Evolutionary conservation across 2,888 invertebrate genomes (phyloP).

Genomic region (Nemotelus pantherinus): DNA sequence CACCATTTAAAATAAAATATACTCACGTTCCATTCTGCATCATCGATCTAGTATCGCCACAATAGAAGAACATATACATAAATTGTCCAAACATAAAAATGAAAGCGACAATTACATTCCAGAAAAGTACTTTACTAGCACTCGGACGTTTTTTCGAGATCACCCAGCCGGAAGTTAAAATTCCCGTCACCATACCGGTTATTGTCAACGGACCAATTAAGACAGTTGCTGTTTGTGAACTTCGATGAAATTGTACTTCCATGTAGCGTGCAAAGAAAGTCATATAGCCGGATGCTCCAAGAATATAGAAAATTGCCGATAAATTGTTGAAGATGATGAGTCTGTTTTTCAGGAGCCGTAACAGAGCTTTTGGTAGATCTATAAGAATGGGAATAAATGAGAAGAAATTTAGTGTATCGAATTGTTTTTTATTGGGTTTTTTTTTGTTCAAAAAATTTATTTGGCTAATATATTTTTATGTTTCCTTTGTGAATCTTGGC

Average conservation of each 20-base stretch:
- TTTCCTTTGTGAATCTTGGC: background rate
- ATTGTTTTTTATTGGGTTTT: constrained; percentile 7
- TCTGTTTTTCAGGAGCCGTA: constrained; percentile 72
- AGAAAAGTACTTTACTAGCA: constrained; percentile 69
- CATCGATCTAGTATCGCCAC: constrained; percentile 61
- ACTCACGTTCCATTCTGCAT: constrained; percentile 56
- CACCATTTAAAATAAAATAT: background rate
- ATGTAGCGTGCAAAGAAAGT: constrained; percentile 80
- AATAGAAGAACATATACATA: constrained; percentile 69
- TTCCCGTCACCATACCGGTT: constrained; percentile 70
- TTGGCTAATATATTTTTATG: background rate
- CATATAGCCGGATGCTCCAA: constrained; percentile 72
- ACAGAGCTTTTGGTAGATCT: constrained; percentile 70
- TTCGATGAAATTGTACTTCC: constrained; percentile 76
- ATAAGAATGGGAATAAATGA: constrained; percentile 48
- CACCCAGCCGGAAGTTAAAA: constrained; percentile 69
- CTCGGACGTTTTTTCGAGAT: constrained; percentile 71
- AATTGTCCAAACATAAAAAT: constrained; percentile 68
- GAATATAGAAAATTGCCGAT: constrained; percentile 73
- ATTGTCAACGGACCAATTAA: constrained; percentile 72
- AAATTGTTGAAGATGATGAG: constrained; percentile 73
- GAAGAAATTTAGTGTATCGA: background rate
- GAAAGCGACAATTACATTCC: constrained; percentile 71
- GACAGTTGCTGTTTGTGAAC: constrained; percentile 73
- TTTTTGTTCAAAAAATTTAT: background rate